phyloP scores from a whole-genome alignment of 2,797 vertebrate species.

The Enteromius radiatus region DNA sequence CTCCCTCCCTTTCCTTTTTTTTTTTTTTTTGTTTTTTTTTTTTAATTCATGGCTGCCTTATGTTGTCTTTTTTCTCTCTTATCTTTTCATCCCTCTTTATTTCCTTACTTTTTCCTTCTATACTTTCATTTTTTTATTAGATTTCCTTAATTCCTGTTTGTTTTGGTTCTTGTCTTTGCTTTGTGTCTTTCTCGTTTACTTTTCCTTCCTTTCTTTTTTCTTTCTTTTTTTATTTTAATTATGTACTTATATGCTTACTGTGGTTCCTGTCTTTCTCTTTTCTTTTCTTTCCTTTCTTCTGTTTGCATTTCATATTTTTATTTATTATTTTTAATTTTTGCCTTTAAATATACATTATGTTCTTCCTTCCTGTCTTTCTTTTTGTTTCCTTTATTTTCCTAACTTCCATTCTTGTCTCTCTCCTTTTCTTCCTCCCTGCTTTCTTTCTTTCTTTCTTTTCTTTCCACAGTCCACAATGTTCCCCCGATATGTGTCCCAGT shows the following conservation, averaged over 20 bases:
- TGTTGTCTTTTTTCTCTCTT: background rate
- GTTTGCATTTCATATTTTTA: too few relatives aligned
- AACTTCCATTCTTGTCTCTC: too few relatives aligned
- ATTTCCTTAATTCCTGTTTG: background rate
- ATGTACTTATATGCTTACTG: background rate
- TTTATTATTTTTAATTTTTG: too few relatives aligned
- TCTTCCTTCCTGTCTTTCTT: background rate
- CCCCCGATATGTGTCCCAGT: conserved; percentile 58
- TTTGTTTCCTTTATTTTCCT: background rate
- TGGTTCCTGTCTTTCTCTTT: background rate
- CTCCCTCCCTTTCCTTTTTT: background rate
- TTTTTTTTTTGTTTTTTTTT: background rate
- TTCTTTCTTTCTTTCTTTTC: conserved; percentile 34
- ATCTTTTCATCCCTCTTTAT: background rate
- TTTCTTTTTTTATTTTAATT: background rate
- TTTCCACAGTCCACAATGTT: conserved; percentile 69
- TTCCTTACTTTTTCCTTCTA: background rate
- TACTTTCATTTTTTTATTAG: background rate
- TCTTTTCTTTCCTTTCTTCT: background rate
- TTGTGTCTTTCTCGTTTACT: too few relatives aligned
- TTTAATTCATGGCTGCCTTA: background rate
- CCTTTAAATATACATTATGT: background rate
- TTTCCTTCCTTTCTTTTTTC: background rate
- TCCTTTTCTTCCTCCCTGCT: background rate
- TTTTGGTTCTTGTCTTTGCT: too few relatives aligned